Percentiles rank a stretch among this genome's conserved stretches.
phyloP scores from a whole-genome alignment of 1,140 invertebrate species.

The Batillaria attramentaria region DNA sequence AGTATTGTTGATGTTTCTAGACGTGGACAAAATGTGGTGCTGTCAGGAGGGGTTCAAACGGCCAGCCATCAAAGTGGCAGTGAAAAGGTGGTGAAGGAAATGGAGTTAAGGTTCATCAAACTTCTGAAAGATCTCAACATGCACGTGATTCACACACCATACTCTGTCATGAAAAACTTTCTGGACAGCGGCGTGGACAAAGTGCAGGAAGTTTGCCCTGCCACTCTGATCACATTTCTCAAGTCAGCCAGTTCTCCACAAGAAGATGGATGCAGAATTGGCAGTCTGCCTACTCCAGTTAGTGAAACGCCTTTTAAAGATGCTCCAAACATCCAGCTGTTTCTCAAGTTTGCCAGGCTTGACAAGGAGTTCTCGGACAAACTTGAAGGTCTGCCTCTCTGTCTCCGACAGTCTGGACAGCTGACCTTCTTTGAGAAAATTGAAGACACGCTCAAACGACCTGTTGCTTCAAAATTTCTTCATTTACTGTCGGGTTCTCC shows the following conservation, averaged over 20 bases:
- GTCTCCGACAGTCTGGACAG: conserved; percentile 11
- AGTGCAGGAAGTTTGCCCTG: conserved; percentile 7
- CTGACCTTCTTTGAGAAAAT: neutral
- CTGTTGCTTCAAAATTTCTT: conserved; percentile 14
- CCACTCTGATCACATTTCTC: neutral
- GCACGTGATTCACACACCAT: neutral
- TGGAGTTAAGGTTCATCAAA: neutral
- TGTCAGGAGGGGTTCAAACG: neutral
- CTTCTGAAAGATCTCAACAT: conserved; percentile 18
- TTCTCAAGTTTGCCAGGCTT: neutral
- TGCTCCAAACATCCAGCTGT: neutral
- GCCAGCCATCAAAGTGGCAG: neutral
- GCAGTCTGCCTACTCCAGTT: neutral
- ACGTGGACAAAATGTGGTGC: neutral
- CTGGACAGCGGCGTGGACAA: neutral
- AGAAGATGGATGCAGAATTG: neutral
- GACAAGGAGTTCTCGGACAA: neutral
- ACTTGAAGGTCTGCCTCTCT: conserved; percentile 17
- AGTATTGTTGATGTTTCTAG: neutral
- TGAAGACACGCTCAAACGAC: neutral
- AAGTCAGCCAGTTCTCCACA: neutral
- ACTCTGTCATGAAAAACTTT: conserved; percentile 7
- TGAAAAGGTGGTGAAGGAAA: neutral
- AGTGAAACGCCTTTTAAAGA: conserved; percentile 6
- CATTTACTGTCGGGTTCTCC: conserved; percentile 4